Evolutionary conservation across 1,140 invertebrate genomes (phyloP), one percentile per base, ranked within the genome.

Genomic region (Lepidurus arcticus): DNA sequence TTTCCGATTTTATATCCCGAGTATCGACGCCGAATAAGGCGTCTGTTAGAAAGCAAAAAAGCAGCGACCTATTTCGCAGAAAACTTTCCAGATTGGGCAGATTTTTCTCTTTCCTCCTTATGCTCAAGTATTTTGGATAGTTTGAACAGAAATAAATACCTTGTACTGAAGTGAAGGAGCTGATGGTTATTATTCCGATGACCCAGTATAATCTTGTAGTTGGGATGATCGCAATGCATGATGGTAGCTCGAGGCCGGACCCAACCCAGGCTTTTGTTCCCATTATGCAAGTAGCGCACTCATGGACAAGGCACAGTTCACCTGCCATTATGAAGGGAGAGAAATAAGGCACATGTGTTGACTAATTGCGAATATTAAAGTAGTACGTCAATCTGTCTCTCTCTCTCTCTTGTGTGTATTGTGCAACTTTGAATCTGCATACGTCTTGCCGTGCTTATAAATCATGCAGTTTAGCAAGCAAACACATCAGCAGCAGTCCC

Each of bases 271-370:
- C 53, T 65, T 65, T 65, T 65, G 53, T 65, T 65, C 53, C 53
- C 53, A 65, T 65, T 65, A 65, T 65, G 53, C 16, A 9, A 65
- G 53, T 65, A n/a, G 53, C 16, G 21, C 53, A 13, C 16, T 65
- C 53, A 65, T 65, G 53, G 53, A 65, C 53, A 65, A 65, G 47
- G 53, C 53, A 65, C 53, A 65, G 53, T 13, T 65, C 53, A 65
- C 53, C 53, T 65, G 53, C 53, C 53, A 21, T 65, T 65, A 65
- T 21, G 3, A 65, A 65, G 9, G 53, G 53, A 65, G 53, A 65
- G 9, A 65, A 21, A 65, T 4, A 65, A 21, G 53, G 21, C 53
- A 65, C n/a, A 65, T 65, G 53, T 65, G 53, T 21, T n/a, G 53
- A 65, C 16, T 65, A 65, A 65, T 65, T 13, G 53, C 16, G 53